Evolutionary conservation across 2,113 vertebrate genomes (phyloP), one percentile per base, ranked within the genome.

Genomic region (Mixornis gularis): DNA sequence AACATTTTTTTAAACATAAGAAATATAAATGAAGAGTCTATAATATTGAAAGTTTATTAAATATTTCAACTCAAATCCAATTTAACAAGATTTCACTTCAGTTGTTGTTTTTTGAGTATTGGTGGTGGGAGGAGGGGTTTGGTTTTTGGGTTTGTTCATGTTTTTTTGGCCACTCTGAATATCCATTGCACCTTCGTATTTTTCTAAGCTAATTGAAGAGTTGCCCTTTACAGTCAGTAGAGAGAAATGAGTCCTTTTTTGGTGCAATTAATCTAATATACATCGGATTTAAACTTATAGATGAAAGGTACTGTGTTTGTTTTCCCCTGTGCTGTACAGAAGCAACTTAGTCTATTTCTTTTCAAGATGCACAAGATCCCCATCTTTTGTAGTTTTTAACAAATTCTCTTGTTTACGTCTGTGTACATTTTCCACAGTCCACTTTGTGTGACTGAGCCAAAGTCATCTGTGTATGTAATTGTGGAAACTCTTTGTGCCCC

Each of bases 401-500:
- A 48, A 78, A 74, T 38, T 85, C 19, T 79, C 14, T 62, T 56
- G 38, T 34, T 70, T 2, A 7, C 1, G 0, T 38, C 58, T 71
- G 15, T 7, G 4, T 32, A 5, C 3, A 5, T 66, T 94, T 85
- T 51, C 26, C 21, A 55, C 21, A 41, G 29, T 26, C 46, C 38
- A 55, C 21, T 85, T 19, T n/a, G 14, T 16, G 32, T 73, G 68
- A 43, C 55, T 60, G 38, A 90, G 32, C 41, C 36, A 34, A 79
- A 77, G 25, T 49, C 2, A 3, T 20, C 20, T 0, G 0, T 43
- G 25, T 16, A 9, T 25, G 4, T 41, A 72, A 52, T 25, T 63
- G 66, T 65, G 34, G 63, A 70, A 65, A 71, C 2, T 24, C 8
- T 41, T 69, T 72, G 55, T 73, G 19, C 3, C 30, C 9, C 30